Base-by-base conservation (phyloP, 1,140 invertebrate genomes). In the Nebria ingens region DNA sequence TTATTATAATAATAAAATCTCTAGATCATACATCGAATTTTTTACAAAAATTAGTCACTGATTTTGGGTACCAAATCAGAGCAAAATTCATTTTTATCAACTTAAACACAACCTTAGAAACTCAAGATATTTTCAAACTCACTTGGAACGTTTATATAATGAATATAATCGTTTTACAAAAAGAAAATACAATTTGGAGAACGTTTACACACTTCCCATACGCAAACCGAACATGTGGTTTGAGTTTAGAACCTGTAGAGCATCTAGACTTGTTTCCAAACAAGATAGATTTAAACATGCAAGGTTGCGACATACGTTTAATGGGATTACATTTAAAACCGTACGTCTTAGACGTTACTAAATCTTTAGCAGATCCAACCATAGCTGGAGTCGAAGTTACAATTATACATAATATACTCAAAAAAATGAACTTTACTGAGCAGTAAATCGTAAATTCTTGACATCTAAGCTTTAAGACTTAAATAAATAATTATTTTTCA, bases 151-250 rank as follows among this genome's bases (percentile, higher is more conserved):
- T 42, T n/a, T 29, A 19, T 53, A 12, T 38, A 21, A 52, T 51
- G 40, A 29, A 38, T 55, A 40, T 21, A 19, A 2, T 51, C 38
- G n/a, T n/a, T n/a, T n/a, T n/a, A n/a, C n/a, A n/a, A n/a, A n/a
- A n/a, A n/a, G n/a, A n/a, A n/a, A n/a, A n/a, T n/a, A n/a, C n/a
- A n/a, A n/a, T n/a, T n/a, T n/a, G n/a, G n/a, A n/a, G n/a, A 29
- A 29, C 13, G 4, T 29, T 29, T 29, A 29, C 25, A 6, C 13
- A 29, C 13, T 29, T 29, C 13, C 25, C 25, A 6, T 29, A 29
- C 13, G 13, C 4, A 6, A 29, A 29, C 25, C 4, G 25, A 29
- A 29, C 4, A 29, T 29, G 25, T 29, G 25, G 25, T 29, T 4
- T 4, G 4, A 13, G 13, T 29, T 6, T 13, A 29, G 13, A 4